These are phyloP conservation scores for Cynocephalus volans DNA, from an alignment of 2,113 vertebrate species.

Conservation along the genomic window DNA sequence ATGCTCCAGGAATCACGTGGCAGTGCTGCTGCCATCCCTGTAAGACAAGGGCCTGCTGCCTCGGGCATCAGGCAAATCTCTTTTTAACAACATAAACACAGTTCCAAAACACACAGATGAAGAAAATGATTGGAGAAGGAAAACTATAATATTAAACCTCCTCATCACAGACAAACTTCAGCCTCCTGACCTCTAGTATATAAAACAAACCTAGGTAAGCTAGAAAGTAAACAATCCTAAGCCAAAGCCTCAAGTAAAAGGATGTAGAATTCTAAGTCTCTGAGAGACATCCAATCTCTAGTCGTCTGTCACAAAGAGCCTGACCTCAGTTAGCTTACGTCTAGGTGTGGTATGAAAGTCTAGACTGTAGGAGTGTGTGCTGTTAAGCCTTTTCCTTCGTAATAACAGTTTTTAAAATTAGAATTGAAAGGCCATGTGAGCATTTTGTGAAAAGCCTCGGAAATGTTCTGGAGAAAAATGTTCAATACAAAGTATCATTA, in stretches of 20 bases:
- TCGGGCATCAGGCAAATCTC: neutral
- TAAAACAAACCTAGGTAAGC: slow-evolving; percentile 44
- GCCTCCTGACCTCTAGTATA: neutral
- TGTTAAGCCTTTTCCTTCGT: neutral
- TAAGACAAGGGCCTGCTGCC: neutral
- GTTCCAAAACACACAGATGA: slow-evolving; percentile 3
- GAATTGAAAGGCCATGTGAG: neutral
- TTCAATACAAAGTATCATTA: neutral
- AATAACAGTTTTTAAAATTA: neutral
- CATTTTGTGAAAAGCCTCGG: slow-evolving; percentile 21
- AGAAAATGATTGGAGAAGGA: neutral
- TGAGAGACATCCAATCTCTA: neutral
- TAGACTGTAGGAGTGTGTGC: neutral
- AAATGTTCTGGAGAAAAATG: slow-evolving; percentile 13
- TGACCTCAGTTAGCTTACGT: neutral
- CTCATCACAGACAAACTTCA: neutral
- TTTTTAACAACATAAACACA: neutral
- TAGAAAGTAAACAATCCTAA: neutral
- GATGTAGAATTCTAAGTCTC: neutral
- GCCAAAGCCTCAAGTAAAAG: neutral
- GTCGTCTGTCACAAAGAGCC: neutral
- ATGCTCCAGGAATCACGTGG: slow-evolving; percentile 39
- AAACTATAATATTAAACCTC: neutral
- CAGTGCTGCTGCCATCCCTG: neutral
- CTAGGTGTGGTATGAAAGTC: too few species aligned